Base-by-base conservation (phyloP, 2,888 invertebrate genomes). In the Diploptera punctata region DNA sequence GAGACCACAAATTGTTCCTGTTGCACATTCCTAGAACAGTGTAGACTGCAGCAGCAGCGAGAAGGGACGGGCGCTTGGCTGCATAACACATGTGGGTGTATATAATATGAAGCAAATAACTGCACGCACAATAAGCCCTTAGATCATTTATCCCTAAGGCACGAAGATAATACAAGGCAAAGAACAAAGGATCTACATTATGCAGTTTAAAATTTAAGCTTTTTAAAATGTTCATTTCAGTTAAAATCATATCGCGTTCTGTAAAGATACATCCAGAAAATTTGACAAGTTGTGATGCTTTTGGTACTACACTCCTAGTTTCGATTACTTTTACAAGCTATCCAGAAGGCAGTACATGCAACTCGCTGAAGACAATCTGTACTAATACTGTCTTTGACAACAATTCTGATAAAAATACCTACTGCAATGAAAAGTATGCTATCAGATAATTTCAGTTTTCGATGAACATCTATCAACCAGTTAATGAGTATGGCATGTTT, bases 41-140 rank as follows among this genome's bases (percentile, higher is more conserved):
- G 26, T 57, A 57, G 16, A 57, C 57, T 29, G 57, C 57, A 57
- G 57, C 57, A 0, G 57, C 57, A 29, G 57, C 57, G 1, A 57
- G 31, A 13, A 57, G 26, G 16, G 57, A 57, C 0, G 57, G 57
- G 1, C 26, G 2, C 26, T 29, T 57, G 2, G 29, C 29, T 16
- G 57, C 21, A n/a, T n/a, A 29, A 16, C 26, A 24, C 16, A 57
- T 31, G n/a, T 29, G 13, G 7, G 1, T 3, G n/a, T 57, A 57
- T 3, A 57, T 29, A 2, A 57, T 57, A 18, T 57, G 26, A 29
- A 57, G 57, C 57, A 57, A n/a, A 24, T 57, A 57, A 57, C 29
- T 29, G 26, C 57, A 33, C 10, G 33, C 10, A 7, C 5, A 7
- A 33, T 33, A 7, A 5, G 10, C 33, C 10, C 10, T 33, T 33